Percentiles rank a stretch among this genome's conserved stretches.
Conservation (phyloP, 92 coral and sea anemone genomes). For the Palythoa grandiflora region DNA sequence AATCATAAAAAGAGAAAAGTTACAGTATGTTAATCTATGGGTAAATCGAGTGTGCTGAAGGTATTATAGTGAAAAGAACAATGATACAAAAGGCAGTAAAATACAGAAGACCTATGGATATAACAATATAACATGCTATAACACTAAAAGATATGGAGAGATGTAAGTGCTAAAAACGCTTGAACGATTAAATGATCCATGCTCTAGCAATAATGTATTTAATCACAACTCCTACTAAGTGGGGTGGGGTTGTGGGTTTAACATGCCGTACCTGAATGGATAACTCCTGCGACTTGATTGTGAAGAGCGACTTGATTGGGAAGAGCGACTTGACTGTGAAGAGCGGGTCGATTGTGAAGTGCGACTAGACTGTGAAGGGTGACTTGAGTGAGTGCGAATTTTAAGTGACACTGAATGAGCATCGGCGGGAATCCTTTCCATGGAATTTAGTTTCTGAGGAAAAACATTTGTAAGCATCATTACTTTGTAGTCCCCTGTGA, state of each 20-base stretch:
- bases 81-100: too few species aligned
- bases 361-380: slow-evolving; percentile 5
- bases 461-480: not conserved
- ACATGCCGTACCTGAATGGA: not conserved
- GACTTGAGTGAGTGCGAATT: slow-evolving; percentile 31
- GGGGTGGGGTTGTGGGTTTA: not conserved
- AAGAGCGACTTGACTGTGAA: not conserved
- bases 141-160: too few species aligned
- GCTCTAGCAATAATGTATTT: too few species aligned
- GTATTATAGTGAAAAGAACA: too few species aligned
- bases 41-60: too few species aligned
- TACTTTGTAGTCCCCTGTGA: too few species aligned
- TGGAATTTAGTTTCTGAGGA: slow-evolving; percentile 27
- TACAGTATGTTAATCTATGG: too few species aligned
- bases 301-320: not conserved
- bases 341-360: too few species aligned
- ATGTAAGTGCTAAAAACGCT: not conserved
- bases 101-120: too few species aligned
- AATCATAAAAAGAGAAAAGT: too few species aligned
- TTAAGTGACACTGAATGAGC: slow-evolving; percentile 27
- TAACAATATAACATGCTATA: too few species aligned
- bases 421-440: slow-evolving; percentile 43
- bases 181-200: too few species aligned
- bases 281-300: not conserved
- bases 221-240: not conserved